Conservation (phyloP, 2,113 vertebrate species). For the Osmerus eperlanus region DNA sequence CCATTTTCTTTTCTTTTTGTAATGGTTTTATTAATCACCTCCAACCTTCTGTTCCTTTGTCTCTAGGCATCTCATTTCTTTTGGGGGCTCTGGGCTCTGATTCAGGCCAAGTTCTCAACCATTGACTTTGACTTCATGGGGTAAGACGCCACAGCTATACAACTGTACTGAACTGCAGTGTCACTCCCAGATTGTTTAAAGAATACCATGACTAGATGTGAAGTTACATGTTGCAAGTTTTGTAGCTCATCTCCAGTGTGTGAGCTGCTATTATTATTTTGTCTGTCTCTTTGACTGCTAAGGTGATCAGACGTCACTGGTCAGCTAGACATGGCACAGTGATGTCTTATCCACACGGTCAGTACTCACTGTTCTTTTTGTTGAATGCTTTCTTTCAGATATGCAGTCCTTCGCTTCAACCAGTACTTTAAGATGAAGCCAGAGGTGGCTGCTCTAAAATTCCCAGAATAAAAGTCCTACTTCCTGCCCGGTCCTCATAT, state of each 20-base stretch:
- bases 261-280: background rate
- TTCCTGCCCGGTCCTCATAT: background rate
- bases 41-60: constrained; percentile 15
- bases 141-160: constrained; percentile 66
- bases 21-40: background rate
- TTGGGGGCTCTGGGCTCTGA: constrained; percentile 97
- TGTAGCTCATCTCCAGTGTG: background rate
- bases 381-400: constrained; percentile 67
- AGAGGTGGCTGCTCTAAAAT: constrained; percentile 77
- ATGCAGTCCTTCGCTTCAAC: constrained; percentile 91
- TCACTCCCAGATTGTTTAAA: background rate
- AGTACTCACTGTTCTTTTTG: background rate
- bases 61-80: constrained; percentile 95
- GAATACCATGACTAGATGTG: background rate
- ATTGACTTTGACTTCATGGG: constrained; percentile 97
- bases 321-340: background rate
- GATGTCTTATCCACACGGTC: background rate
- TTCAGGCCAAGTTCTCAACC: constrained; percentile 95
- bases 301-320: too few relatives aligned
- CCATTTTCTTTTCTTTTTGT: too few relatives aligned
- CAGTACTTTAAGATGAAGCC: constrained; percentile 98
- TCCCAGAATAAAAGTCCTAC: constrained; percentile 80
- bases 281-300: background rate
- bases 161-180: background rate
- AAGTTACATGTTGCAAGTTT: background rate